Percentiles rank a stretch among this genome's conserved stretches.
These are phyloP conservation scores for Lithophane semibrunnea DNA, from an alignment of 2,888 invertebrate genomes.

Conservation along the genomic window DNA sequence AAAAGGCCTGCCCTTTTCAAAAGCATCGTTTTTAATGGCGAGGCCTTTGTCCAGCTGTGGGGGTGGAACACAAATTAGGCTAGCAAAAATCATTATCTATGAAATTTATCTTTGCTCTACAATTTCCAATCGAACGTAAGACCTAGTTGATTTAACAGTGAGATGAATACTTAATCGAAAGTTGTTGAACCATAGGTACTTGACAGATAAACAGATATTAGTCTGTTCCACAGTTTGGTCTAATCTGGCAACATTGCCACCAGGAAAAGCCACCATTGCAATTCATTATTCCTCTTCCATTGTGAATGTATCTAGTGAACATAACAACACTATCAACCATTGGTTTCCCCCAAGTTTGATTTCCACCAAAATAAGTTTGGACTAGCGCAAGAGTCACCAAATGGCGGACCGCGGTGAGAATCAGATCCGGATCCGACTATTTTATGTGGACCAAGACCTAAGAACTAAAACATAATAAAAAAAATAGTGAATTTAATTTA, in stretches of 20 bases:
- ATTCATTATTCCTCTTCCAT: neutral
- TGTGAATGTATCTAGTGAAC: neutral
- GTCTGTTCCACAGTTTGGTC: neutral
- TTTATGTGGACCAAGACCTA: too few relatives aligned
- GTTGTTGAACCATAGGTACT: neutral
- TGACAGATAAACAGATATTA: neutral
- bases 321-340: too few relatives aligned
- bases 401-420: too few relatives aligned
- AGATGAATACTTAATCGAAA: neutral
- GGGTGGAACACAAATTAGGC: neutral
- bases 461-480: too few relatives aligned
- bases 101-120: neutral
- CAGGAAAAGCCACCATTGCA: neutral
- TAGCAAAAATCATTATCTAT: neutral
- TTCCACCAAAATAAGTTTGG: neutral
- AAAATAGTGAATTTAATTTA: too few relatives aligned
- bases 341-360: neutral
- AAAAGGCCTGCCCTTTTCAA: neutral
- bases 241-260: neutral
- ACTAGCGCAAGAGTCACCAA: neutral
- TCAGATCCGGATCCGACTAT: too few relatives aligned
- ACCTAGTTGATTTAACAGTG: neutral
- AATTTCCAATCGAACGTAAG: neutral
- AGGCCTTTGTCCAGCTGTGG: neutral
- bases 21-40: neutral